These are phyloP conservation scores for Acanthurus leucopareius DNA, from an alignment of 2,797 vertebrate genomes.

Conservation along the genomic window DNA sequence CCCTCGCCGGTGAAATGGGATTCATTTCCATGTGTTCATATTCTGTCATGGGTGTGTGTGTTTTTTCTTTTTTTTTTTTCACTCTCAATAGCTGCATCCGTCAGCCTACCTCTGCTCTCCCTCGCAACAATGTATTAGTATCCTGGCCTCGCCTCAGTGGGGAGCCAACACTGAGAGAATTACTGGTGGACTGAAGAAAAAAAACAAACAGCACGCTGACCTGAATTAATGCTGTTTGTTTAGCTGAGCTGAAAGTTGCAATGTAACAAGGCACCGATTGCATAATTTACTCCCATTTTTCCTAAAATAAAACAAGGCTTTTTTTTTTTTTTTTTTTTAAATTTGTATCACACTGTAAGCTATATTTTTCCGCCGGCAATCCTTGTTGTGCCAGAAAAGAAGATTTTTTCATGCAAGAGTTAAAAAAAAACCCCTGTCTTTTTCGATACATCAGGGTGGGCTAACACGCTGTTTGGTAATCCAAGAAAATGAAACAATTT, in stretches of 20 bases:
- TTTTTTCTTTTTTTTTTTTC: constrained; percentile 17
- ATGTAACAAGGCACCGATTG: constrained; percentile 6
- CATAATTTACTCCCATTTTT: constrained; percentile 17
- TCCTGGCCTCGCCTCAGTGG: constrained; percentile 60
- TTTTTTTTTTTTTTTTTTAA: not conserved
- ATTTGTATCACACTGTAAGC: constrained; percentile 24
- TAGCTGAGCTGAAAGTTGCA: constrained; percentile 26
- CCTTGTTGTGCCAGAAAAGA: not conserved
- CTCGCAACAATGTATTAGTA: constrained; percentile 68
- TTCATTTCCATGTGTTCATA: constrained; percentile 87
- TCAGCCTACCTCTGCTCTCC: constrained; percentile 66
- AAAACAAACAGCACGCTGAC: constrained; percentile 36
- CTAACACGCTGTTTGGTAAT: no score
- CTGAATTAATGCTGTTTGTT: constrained; percentile 68
- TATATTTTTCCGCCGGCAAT: constrained; percentile 12
- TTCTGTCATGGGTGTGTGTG: constrained; percentile 71
- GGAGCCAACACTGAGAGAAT: constrained; percentile 62
- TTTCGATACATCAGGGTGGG: no score
- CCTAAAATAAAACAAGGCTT: constrained; percentile 47
- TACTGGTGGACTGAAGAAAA: constrained; percentile 48
- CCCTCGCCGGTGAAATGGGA: constrained; percentile 81
- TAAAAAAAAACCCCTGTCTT: not conserved
- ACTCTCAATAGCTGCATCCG: constrained; percentile 73
- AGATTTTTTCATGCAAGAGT: not conserved
- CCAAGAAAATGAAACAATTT: no score